Evolutionary conservation across 2,113 vertebrate species (phyloP).

Genomic region (Prochilodus magdalenae): DNA sequence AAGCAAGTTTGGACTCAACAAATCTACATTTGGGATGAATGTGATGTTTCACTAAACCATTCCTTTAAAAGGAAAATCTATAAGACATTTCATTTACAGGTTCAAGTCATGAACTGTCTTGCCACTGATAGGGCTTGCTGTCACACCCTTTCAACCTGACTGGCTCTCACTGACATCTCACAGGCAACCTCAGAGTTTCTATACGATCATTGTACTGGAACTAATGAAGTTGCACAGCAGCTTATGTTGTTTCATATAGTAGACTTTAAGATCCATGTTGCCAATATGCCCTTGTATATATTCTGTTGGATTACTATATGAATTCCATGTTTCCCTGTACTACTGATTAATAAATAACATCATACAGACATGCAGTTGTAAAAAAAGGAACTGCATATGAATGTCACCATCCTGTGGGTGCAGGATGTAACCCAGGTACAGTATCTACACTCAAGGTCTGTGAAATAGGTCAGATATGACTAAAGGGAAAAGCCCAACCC

Average conservation of each 20-base stretch:
- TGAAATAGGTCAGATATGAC: constrained; percentile 21
- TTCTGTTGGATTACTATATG: too few species aligned
- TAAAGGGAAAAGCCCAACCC: constrained; percentile 33
- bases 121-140: not conserved
- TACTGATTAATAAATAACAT: too few species aligned
- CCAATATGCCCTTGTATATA: not conserved
- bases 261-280: not conserved
- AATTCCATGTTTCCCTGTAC: too few species aligned
- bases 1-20: too few species aligned
- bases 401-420: not conserved
- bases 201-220: not conserved
- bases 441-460: constrained; percentile 19
- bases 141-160: not conserved
- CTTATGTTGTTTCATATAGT: not conserved
- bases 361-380: too few species aligned
- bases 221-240: not conserved
- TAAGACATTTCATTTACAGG: too few species aligned
- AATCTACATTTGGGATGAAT: too few species aligned
- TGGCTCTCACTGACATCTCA: constrained; percentile 3
- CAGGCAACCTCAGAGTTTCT: too few species aligned
- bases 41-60: too few species aligned
- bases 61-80: too few species aligned
- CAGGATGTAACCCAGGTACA: not conserved
- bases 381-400: not conserved
- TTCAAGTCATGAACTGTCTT: too few species aligned